Evolutionary conservation across 2,113 vertebrate genomes (phyloP).

Genomic region (Scatophagus argus): DNA sequence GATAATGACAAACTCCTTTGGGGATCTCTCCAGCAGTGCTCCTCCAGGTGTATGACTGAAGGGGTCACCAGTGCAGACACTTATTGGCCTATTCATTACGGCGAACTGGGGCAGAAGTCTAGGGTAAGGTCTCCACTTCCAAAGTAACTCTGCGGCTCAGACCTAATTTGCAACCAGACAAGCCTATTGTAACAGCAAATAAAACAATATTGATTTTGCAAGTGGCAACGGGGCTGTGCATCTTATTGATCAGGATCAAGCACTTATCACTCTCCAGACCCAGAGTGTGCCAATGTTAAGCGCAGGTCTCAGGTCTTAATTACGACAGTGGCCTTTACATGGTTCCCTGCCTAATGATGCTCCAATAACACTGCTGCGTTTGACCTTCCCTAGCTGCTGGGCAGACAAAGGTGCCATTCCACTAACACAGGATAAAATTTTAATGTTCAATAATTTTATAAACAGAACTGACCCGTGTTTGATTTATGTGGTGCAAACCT

Average conservation of each 20-base stretch:
- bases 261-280: conserved; percentile 85
- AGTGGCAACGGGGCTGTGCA: conserved; percentile 82
- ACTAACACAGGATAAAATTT: conserved; percentile 5
- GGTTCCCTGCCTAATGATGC: conserved; percentile 73
- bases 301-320: conserved; percentile 83
- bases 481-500: background rate
- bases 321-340: conserved; percentile 79
- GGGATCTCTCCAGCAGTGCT: conserved; percentile 24
- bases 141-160: conserved; percentile 79
- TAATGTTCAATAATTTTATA: conserved; percentile 27
- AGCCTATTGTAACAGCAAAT: conserved; percentile 87
- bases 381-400: conserved; percentile 69
- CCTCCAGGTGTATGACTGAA: conserved; percentile 8
- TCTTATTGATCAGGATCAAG: conserved; percentile 86
- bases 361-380: conserved; percentile 65
- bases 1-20: conserved; percentile 26
- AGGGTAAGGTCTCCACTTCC: conserved; percentile 69
- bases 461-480: conserved; percentile 10
- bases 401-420: background rate
- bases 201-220: conserved; percentile 87
- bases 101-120: conserved; percentile 60
- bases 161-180: conserved; percentile 85
- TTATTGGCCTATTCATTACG: conserved; percentile 74
- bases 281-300: conserved; percentile 79
- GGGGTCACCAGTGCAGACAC: conserved; percentile 53